Conservation (phyloP, 2,888 invertebrate genomes). For the Drosophila setosimentum region DNA sequence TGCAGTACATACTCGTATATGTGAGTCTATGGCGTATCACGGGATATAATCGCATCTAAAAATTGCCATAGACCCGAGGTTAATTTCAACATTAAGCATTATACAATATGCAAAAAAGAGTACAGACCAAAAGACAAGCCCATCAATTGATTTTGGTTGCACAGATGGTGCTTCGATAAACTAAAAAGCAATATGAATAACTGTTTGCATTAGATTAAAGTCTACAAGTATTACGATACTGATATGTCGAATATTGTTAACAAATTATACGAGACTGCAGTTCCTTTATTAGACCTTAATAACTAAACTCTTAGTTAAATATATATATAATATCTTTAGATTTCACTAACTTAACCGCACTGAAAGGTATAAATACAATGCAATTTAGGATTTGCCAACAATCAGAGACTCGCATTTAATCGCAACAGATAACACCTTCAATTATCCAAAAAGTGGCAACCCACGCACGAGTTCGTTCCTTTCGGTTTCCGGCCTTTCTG, state of each 20-base stretch:
- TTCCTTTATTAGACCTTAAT: neutral
- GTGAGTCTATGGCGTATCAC: slow-evolving; percentile 58
- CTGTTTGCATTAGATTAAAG: neutral
- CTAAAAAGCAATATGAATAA: slow-evolving; percentile 17
- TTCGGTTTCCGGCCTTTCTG: slow-evolving; percentile 44
- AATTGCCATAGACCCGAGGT: slow-evolving; percentile 61
- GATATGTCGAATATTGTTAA: neutral
- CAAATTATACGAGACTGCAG: neutral
- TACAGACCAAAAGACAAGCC: slow-evolving; percentile 56
- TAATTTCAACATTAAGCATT: slow-evolving; percentile 77
- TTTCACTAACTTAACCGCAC: neutral
- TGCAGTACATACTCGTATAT: slow-evolving; percentile 30
- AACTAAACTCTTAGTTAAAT: neutral
- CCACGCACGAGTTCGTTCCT: slow-evolving; percentile 45
- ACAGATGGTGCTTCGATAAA: slow-evolving; percentile 43
- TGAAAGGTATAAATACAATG: slow-evolving; percentile 14
- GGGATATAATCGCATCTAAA: slow-evolving; percentile 47
- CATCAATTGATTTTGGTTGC: slow-evolving; percentile 31
- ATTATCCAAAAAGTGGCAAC: slow-evolving; percentile 33
- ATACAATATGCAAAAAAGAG: slow-evolving; percentile 54
- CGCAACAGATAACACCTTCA: slow-evolving; percentile 40
- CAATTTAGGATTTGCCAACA: slow-evolving; percentile 16
- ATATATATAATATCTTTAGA: neutral
- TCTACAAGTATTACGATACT: neutral
- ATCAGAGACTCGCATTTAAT: slow-evolving; percentile 11